Evolutionary conservation across 2,113 vertebrate genomes (phyloP), one percentile per base, ranked within the genome.

Genomic region (Gorilla gorilla): DNA sequence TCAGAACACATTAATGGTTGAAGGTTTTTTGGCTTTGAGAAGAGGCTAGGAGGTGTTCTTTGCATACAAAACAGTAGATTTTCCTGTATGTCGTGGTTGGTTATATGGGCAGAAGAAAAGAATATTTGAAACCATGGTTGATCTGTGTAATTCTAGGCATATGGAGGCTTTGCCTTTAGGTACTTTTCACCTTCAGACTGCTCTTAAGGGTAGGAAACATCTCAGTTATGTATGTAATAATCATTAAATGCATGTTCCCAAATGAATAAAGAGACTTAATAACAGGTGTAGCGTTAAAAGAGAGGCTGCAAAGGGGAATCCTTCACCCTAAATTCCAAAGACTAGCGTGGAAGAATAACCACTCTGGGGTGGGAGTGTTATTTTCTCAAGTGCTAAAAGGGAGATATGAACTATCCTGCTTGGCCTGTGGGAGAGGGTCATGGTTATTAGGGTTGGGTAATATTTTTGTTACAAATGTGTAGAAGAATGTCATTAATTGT

Each of bases 11-110:
- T n/a, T 52, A 80, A 55, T 50, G 78, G 6, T 40, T 64, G 70
- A 76, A 40, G 50, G 3, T 84, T 80, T 76, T 93, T 25, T 68
- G 45, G 38, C 5, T 88, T 96, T 80, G 55, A 89, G 17, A 89
- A 70, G 89, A 87, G 48, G 40, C 80, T 35, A 70, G 61, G 7
- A 94, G 57, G 59, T 90, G 25, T 94, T 93, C n/a, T 95, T 73
- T 86, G 86, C 43, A 57, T 90, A 40, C 12, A 78, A 83, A 90
- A 81, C 16, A 55, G n/a, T 72, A 75, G 59, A 45, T 87, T 81
- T 90, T 90, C 35, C 75, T 90, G 22, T 30, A 70, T 90, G 59
- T 18, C 64, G 23, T 70, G 40, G 78, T 82, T 61, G 5, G 9
- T 70, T 92, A 59, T 73, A 17, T 81, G 40, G 73, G 83, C 57